Evolutionary conservation across 2,113 vertebrate species (phyloP), one percentile per base, ranked within the genome.

Genomic region (Gnathonemus longibarbis): DNA sequence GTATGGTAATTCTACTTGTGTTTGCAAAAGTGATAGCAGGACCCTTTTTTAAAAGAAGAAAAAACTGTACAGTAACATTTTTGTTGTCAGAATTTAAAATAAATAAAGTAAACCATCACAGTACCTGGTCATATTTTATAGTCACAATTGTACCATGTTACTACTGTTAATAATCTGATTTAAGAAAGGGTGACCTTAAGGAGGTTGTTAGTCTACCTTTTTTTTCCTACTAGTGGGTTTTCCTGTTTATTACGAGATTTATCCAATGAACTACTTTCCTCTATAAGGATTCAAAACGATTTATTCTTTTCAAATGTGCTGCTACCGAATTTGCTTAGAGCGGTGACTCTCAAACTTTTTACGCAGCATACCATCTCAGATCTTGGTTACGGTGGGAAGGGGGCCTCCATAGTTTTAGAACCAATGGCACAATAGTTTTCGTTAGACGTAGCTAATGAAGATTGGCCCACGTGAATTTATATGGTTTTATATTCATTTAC

Each of bases 11-110:
- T 80, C 15, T 80, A 80, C 35, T 80, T 42, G 8, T 80, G 74
- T 80, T 80, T 80, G 15, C 17, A 80, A 19, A 80, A 80, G 74
- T 80, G 31, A 80, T 48, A 35, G 17, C 21, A 24, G 7, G 19
- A 48, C 3, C 42, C 39, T 84, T 46, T 84, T 42, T 84, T n/a
- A 48, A 45, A 45, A n/a, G 46, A 85, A 85, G 1, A 86, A 86
- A 48, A 84, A 86, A 49, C 77, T 85, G 77, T 84, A 49, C n/a
- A 50, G 45, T 86, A 17, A 80, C 62, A 45, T n/a, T 45, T 84
- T 84, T 84, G 42, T 48, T 86, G 48, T 49, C 21, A 48, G 84
- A 49, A 86, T 49, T 86, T n/a, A 86, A 86, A 86, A 86, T 85
- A 39, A 77, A 77, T 80, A 17, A 80, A 80, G 13, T 80, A 19